Conservation (phyloP, 2,797 vertebrate species). For the Mus spretus region DNA sequence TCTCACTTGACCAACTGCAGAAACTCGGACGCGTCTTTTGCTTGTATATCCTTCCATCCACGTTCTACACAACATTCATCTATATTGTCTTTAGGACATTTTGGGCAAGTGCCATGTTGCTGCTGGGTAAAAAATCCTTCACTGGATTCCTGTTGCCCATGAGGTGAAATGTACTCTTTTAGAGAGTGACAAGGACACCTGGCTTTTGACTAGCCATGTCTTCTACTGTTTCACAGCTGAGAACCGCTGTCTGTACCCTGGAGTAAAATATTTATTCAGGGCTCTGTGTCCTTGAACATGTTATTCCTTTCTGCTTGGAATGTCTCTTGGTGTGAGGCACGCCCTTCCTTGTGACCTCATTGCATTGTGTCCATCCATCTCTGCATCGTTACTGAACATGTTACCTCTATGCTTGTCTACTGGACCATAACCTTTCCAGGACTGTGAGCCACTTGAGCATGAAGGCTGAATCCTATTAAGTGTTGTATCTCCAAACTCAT, state of each 20-base stretch:
- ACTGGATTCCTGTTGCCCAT: not conserved
- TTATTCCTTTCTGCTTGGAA: not conserved
- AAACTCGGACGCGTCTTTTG: not conserved
- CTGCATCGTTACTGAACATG: not conserved
- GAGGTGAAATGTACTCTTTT: not conserved
- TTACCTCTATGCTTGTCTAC: not conserved
- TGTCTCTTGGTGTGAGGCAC: not conserved
- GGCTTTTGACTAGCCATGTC: not conserved
- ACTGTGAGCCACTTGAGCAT: conserved; percentile 25
- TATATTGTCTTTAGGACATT: not conserved
- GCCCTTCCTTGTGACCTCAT: not conserved
- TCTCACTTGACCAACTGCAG: not conserved
- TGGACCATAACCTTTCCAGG: not conserved
- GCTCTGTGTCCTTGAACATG: not conserved
- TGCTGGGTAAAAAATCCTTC: not conserved
- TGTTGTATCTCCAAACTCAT: conserved; percentile 20
- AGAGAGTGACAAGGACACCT: not conserved
- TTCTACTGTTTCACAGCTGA: not conserved
- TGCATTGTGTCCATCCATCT: not conserved
- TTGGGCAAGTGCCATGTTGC: not conserved
- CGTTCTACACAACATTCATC: not conserved
- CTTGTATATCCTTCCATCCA: not conserved
- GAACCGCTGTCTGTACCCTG: not conserved
- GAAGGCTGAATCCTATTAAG: conserved; percentile 35
- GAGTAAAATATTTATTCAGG: not conserved